phyloP scores from a whole-genome alignment of 2,888 invertebrate genomes.

The Himalopsyche japonica region DNA sequence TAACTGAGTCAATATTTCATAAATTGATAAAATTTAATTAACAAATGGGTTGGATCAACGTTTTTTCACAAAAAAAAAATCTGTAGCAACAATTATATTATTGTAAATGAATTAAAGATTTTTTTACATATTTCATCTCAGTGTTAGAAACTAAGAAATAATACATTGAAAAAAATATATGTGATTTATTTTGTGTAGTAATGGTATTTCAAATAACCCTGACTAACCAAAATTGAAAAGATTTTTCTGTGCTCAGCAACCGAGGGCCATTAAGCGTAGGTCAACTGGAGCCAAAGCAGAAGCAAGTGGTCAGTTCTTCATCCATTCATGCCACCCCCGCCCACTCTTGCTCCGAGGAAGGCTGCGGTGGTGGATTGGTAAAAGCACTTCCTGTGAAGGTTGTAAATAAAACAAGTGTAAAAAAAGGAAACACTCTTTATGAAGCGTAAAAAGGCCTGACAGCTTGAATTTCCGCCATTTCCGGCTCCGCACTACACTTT shows the following conservation, averaged over 20 bases:
- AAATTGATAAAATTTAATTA: too few relatives aligned
- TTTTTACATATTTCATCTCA: too few relatives aligned
- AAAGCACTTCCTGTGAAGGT: background rate
- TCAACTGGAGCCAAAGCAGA: background rate
- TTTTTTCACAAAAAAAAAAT: too few relatives aligned
- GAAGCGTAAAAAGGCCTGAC: background rate
- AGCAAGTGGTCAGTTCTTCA: background rate
- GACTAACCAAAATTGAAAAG: background rate
- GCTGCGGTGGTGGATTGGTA: background rate
- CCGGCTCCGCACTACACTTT: background rate
- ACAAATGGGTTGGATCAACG: too few relatives aligned
- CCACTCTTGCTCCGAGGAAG: background rate
- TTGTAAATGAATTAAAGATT: too few relatives aligned
- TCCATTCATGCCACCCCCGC: background rate
- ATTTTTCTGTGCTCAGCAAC: background rate
- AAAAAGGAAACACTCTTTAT: background rate
- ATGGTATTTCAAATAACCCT: background rate
- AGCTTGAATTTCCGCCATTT: background rate
- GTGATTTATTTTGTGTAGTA: too few relatives aligned
- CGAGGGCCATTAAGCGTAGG: background rate
- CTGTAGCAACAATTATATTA: too few relatives aligned
- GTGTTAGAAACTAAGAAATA: too few relatives aligned
- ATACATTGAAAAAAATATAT: too few relatives aligned
- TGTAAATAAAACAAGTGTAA: conserved; percentile 1
- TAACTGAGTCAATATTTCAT: too few relatives aligned